A percentile compares a stretch with the other conserved stretches of the same genome.
Conservation (phyloP, 2,888 invertebrate species). For the Eupithecia dodoneata region DNA sequence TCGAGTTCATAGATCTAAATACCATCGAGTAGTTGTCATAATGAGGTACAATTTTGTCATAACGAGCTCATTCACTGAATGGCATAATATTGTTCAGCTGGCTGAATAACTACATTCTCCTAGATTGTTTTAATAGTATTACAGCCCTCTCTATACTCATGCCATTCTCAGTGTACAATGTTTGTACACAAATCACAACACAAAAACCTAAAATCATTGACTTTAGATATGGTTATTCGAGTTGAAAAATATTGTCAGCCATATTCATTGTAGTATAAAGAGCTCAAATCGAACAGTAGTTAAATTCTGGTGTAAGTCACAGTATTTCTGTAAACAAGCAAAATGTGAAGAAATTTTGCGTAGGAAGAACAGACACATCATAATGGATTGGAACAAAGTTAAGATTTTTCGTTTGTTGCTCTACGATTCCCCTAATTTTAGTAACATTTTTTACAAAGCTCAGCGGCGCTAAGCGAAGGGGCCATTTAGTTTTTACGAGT, state of each 20-base stretch:
- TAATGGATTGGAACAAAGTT: background rate
- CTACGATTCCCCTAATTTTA: background rate
- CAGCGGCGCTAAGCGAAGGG: constrained; percentile 2
- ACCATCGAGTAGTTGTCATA: background rate
- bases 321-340: background rate
- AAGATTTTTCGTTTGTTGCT: background rate
- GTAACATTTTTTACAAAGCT: constrained; percentile 42
- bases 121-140: background rate
- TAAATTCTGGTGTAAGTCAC: background rate
- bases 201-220: background rate
- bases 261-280: background rate
- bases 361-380: background rate
- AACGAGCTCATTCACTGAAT: background rate
- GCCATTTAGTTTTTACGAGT: constrained; percentile 14
- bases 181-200: background rate
- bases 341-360: background rate
- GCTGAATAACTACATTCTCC: background rate
- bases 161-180: background rate
- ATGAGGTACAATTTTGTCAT: background rate
- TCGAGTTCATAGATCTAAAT: background rate
- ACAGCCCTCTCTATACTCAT: background rate
- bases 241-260: too few species aligned
- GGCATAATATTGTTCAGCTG: background rate
- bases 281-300: background rate
- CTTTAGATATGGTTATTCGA: too few species aligned